A percentile compares a stretch with the other conserved stretches of the same genome.
phyloP scores from a whole-genome alignment of 2,888 invertebrate genomes.

The Carpatolechia fugitivella region DNA sequence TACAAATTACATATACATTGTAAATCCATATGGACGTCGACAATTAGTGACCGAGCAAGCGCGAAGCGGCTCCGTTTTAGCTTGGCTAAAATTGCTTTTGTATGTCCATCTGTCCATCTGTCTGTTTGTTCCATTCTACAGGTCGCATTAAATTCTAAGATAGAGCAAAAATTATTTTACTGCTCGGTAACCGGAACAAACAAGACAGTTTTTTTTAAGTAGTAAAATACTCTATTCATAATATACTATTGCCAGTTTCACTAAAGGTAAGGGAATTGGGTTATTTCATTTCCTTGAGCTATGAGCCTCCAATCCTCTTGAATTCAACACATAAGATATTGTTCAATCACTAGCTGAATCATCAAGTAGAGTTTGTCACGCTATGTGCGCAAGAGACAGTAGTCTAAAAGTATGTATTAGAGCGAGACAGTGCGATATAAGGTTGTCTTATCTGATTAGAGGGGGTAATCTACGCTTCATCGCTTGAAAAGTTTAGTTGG shows the following conservation, averaged over 20 bases:
- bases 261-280: neutral
- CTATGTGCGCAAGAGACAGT: slow-evolving; percentile 35
- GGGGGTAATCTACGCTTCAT: slow-evolving; percentile 27
- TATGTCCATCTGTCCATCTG: too few species aligned
- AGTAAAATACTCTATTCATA: neutral
- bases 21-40: too few species aligned
- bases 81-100: too few species aligned
- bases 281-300: neutral
- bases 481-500: slow-evolving; percentile 18
- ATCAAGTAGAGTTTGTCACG: slow-evolving; percentile 51
- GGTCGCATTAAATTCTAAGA: too few species aligned
- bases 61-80: too few species aligned
- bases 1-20: too few species aligned
- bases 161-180: too few species aligned
- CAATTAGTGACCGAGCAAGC: too few species aligned
- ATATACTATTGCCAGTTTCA: too few species aligned
- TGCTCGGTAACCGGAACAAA: too few species aligned
- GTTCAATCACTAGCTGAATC: slow-evolving; percentile 46
- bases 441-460: slow-evolving; percentile 39
- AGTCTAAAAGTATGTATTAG: slow-evolving; percentile 17
- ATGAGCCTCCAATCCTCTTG: slow-evolving; percentile 27
- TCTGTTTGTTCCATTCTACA: too few species aligned
- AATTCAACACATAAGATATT: slow-evolving; percentile 40
- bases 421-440: slow-evolving; percentile 36
- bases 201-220: neutral